Conservation (phyloP, 2,797 vertebrate species). For the Diglossa cyanea region DNA sequence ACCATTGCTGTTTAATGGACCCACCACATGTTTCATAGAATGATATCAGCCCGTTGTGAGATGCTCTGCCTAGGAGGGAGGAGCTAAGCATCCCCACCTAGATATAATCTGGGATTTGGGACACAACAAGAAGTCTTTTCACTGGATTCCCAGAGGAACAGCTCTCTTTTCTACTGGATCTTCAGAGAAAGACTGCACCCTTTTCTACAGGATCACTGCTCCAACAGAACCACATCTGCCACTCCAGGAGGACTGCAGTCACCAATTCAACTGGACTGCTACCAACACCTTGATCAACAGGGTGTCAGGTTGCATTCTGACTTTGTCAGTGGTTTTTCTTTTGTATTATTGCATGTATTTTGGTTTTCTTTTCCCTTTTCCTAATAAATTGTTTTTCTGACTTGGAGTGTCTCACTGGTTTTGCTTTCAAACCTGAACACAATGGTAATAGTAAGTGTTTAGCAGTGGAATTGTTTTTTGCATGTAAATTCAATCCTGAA, state of each 20-base stretch:
- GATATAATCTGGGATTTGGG: background rate
- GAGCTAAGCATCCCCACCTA: background rate
- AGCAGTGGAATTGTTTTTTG: background rate
- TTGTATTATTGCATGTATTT: background rate
- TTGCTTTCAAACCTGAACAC: background rate
- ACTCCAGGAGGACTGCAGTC: background rate
- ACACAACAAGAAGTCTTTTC: background rate
- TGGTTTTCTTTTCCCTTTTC: background rate
- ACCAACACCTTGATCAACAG: background rate
- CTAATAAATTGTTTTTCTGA: background rate
- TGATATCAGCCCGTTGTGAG: background rate
- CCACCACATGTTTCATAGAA: background rate
- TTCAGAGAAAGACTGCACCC: background rate
- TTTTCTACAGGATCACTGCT: background rate
- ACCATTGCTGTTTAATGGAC: background rate
- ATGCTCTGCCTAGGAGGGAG: background rate
- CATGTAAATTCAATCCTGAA: background rate
- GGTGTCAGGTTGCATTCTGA: background rate
- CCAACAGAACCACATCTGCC: background rate
- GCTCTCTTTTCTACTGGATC: background rate
- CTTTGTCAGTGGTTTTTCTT: background rate
- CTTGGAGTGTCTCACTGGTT: background rate
- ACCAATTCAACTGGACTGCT: background rate
- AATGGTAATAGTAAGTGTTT: background rate
- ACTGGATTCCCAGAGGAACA: background rate